Evolutionary conservation across 2,888 invertebrate genomes (phyloP), one percentile per base, ranked within the genome.

Genomic region (Sipunculus nudus): DNA sequence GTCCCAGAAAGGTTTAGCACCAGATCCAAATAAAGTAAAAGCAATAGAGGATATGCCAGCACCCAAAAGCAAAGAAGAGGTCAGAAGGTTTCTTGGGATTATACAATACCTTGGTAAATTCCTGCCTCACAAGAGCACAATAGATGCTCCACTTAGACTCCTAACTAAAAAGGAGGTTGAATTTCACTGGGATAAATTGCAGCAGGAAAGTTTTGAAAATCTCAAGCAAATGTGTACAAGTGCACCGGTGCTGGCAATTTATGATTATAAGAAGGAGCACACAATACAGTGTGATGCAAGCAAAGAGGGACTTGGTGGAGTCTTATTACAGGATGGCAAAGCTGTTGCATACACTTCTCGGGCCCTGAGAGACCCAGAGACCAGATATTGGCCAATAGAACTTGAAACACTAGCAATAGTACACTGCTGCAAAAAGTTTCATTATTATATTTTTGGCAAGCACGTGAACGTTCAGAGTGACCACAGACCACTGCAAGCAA

Each of bases 401-500:
- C n/a, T 26, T 8, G 40, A 58, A 25, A 40, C 28, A 5, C n/a
- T 49, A 6, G 49, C 48, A 3, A 32, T 56, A 5, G 56, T 56
- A 2, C 38, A 26, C 25, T 16, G 50, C n/a, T 45, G 26, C 45
- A 43, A 43, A 1, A 38, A 31, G 21, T 59, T 61, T 38, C 52
- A 43, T 29, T 19, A 56, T 13, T 48, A 52, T 32, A 50, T 61
- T 6, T 50, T 41, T 41, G 49, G 57, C 8, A 62, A 59, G 25
- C 19, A 40, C 23, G 32, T 43, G 8, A 21, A 28, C 13, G 31
- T 62, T 10, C 31, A 65, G 40, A 46, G 39, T 28, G 64, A 64
- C 38, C 64, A 61, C 39, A 66, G 63, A 32, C 64, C 67, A 16
- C 35, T 71, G 8, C 43, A n/a, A n/a, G n/a, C n/a, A n/a, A n/a